Evolutionary conservation across 2,113 vertebrate species (phyloP).

Genomic region (Rana temporaria): DNA sequence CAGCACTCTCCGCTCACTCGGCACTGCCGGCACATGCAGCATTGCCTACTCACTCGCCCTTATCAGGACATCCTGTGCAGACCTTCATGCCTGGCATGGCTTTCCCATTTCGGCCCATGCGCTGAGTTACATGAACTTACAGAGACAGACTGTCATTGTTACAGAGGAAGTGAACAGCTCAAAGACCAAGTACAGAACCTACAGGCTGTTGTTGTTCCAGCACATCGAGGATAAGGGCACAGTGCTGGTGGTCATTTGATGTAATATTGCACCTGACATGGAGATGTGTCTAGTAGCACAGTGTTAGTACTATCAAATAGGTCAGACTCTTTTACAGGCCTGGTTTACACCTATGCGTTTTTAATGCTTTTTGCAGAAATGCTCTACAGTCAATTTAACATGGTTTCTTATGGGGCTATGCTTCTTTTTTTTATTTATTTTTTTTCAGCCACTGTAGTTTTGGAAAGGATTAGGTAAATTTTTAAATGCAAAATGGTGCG

Average conservation of each 20-base stretch:
- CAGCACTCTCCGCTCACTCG: slow-evolving; percentile 72
- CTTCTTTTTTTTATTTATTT: too few relatives aligned
- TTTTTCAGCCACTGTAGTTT: too few relatives aligned
- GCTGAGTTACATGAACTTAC: slow-evolving; percentile 64
- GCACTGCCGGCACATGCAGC: slow-evolving; percentile 69
- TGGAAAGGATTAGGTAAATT: too few relatives aligned
- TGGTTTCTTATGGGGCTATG: too few relatives aligned
- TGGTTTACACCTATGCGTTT: too few relatives aligned
- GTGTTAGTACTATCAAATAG: too few relatives aligned
- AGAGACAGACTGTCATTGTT: background rate
- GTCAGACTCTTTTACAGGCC: too few relatives aligned
- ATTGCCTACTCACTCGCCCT: slow-evolving; percentile 76
- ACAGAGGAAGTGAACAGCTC: background rate
- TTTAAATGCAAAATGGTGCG: too few relatives aligned
- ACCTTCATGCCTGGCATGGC: slow-evolving; percentile 80
- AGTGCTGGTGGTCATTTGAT: background rate
- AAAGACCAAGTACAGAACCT: background rate
- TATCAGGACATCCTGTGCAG: slow-evolving; percentile 82
- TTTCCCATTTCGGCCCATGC: slow-evolving; percentile 88
- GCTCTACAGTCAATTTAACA: too few relatives aligned
- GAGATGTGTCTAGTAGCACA: background rate
- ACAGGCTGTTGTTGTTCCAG: background rate
- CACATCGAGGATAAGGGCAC: background rate
- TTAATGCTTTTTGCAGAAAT: too few relatives aligned
- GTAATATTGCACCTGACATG: background rate